These are phyloP conservation scores for Rhogogaster chlorosoma DNA, from an alignment of 2,888 invertebrate genomes.

Conservation along the genomic window DNA sequence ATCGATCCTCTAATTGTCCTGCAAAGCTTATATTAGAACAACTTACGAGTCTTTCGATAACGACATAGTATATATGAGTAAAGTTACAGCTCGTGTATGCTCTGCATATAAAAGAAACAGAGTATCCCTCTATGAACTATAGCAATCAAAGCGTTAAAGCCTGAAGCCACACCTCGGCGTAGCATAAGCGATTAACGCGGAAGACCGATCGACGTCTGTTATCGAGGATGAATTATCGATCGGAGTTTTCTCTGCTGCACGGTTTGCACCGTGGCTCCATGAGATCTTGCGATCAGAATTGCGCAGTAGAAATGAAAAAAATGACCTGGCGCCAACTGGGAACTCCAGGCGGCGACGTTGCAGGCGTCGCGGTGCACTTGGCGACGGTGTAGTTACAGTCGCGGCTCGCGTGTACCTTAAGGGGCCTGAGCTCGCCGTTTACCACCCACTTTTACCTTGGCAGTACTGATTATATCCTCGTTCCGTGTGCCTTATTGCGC, in stretches of 20 bases:
- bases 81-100: background rate
- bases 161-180: conserved; percentile 28
- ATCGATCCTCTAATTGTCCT: background rate
- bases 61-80: background rate
- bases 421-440: background rate
- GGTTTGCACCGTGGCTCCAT: background rate
- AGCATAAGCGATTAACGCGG: conserved; percentile 43
- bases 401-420: background rate
- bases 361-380: conserved; percentile 29
- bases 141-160: background rate
- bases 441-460: conserved; percentile 35
- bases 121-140: background rate
- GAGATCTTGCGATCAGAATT: conserved; percentile 29
- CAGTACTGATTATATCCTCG: conserved; percentile 36
- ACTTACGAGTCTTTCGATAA: background rate
- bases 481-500: conserved; percentile 38
- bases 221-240: conserved; percentile 46
- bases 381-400: conserved; percentile 31
- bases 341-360: conserved; percentile 3
- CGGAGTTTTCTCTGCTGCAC: background rate
- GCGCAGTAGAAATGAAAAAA: conserved; percentile 6
- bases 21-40: background rate
- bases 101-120: background rate
- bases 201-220: conserved; percentile 47
- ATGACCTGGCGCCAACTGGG: conserved; percentile 33